Conservation (phyloP, 1,140 invertebrate genomes). For the Drosophila leontia region DNA sequence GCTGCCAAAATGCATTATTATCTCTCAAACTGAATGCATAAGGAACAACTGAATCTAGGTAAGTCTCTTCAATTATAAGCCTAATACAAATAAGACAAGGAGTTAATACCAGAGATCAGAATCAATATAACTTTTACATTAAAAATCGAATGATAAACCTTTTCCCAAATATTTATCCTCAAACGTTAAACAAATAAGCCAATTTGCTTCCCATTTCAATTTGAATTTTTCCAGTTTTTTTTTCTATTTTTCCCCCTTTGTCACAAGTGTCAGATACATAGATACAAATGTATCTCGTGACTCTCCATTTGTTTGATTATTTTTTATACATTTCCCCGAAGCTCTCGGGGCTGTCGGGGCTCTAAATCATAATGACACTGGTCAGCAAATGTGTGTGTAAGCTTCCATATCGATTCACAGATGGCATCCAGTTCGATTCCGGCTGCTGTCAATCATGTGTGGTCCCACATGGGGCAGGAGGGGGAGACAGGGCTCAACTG, state of each 20-base stretch:
- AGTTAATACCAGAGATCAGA: no score
- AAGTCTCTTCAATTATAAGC: no score
- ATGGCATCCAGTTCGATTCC: constrained; percentile 46
- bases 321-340: neutral
- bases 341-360: neutral
- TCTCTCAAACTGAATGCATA: neutral
- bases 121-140: no score
- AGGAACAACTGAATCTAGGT: no score
- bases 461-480: constrained; percentile 31
- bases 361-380: constrained; percentile 21
- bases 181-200: neutral
- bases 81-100: no score
- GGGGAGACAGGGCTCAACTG: neutral
- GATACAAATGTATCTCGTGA: neutral
- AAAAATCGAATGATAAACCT: no score
- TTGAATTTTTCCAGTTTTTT: neutral
- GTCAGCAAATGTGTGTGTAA: constrained; percentile 4
- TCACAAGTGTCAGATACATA: constrained; percentile 7
- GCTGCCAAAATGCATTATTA: neutral
- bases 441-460: constrained; percentile 33
- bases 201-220: neutral
- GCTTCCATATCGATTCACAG: constrained; percentile 34
- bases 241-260: neutral
- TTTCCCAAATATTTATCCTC: no score
- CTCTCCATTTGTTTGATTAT: constrained; percentile 33